Evolutionary conservation across 2,797 vertebrate genomes (phyloP).

Genomic region (Pipistrellus nathusii): DNA sequence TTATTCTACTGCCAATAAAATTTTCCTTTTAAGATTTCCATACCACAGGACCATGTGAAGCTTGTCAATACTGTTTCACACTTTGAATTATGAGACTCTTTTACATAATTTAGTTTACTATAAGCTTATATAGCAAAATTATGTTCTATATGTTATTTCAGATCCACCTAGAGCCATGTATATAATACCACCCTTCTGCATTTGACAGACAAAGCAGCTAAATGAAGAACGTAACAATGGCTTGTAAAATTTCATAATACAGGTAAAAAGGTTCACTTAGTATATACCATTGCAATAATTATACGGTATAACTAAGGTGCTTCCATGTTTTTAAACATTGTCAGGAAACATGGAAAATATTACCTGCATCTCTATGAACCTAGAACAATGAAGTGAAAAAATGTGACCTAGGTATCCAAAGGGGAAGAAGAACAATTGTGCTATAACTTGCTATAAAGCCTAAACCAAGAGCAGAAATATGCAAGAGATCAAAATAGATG

Average conservation of each 20-base stretch:
- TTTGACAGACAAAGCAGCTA: constrained; percentile 16
- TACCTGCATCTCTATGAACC: not conserved
- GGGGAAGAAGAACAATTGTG: not conserved
- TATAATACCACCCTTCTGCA: not conserved
- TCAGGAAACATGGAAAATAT: not conserved
- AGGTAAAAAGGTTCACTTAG: not conserved
- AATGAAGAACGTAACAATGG: constrained; percentile 4
- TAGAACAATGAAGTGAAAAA: not conserved
- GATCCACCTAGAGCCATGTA: not conserved
- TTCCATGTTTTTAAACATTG: constrained; percentile 35
- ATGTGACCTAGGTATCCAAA: constrained; percentile 1
- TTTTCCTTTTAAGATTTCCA: constrained; percentile 47
- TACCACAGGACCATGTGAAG: not conserved
- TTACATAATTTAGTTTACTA: constrained; percentile 32
- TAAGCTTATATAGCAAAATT: not conserved
- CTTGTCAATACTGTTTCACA: constrained; percentile 30
- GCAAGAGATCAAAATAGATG: constrained; percentile 11
- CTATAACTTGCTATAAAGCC: not conserved
- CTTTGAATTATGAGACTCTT: not conserved
- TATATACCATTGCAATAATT: not conserved
- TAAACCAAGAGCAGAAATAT: constrained; percentile 46
- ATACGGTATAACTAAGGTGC: not conserved
- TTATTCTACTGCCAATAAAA: constrained; percentile 9
- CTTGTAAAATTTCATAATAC: not conserved
- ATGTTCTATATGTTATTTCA: constrained; percentile 21